Conservation (phyloP, 1,140 invertebrate species). For the Sycobia sp. region DNA sequence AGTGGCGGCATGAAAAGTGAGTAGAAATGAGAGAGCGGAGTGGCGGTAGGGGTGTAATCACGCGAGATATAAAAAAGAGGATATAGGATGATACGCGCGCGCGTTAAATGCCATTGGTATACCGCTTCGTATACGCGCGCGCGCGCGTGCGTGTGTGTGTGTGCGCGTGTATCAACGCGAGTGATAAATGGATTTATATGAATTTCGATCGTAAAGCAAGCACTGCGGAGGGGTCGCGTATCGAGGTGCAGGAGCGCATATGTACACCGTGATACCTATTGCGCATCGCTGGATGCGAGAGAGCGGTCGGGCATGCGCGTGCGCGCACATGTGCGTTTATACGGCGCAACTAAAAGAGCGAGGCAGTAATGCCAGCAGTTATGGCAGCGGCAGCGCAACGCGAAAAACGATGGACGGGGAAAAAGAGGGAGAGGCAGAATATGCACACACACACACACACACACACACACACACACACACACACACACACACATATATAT, state of each 20-base stretch:
- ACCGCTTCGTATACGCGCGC: slow-evolving; percentile 38
- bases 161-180: slow-evolving; percentile 29
- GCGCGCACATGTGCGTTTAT: no score
- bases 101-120: slow-evolving; percentile 29
- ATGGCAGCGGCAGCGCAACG: not conserved
- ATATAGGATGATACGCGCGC: slow-evolving; percentile 9
- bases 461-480: no score
- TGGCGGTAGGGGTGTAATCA: slow-evolving; percentile 2
- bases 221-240: no score
- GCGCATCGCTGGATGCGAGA: not conserved
- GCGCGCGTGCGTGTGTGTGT: no score
- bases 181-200: slow-evolving; percentile 52
- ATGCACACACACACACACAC: no score
- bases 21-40: not conserved
- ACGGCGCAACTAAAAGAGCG: no score
- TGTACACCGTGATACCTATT: no score
- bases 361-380: no score
- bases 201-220: slow-evolving; percentile 48
- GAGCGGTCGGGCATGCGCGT: no score
- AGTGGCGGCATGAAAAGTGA: not conserved
- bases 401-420: slow-evolving; percentile 32
- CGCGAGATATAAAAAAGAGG: not conserved
- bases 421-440: no score
- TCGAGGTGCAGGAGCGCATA: not conserved
- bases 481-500: no score